Evolutionary conservation across 2,797 vertebrate species (phyloP), one percentile per base, ranked within the genome.

Genomic region (Anas flavirostris): DNA sequence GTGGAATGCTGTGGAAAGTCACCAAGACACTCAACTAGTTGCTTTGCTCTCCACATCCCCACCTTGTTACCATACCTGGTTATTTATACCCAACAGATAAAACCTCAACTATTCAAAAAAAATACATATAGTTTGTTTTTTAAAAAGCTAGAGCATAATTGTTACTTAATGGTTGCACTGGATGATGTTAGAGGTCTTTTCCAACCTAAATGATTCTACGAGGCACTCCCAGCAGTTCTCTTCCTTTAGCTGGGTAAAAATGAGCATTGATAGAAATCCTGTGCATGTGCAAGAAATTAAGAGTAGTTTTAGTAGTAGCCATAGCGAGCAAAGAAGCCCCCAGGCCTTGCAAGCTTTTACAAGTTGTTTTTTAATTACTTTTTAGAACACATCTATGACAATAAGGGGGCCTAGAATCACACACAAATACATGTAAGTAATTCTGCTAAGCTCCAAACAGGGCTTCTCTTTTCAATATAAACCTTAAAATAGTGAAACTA

Each of bases 291-390:
- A 86, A 33, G 28, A 93, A 18, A 75, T 52, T 1, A 25, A 50
- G 22, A 7, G 59, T 59, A 33, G 68, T 86, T 70, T 25, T 66
- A 22, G 6, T 15, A 12, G 9, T 60, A 26, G 12, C 68, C 73
- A 7, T 11, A 58, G 35, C 3, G 44, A 39, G 48, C 43, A 33
- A 10, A 26, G 12, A 58, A 56, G 62, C 41, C n/a, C 55, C 10
- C 28, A 19, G 7, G 3, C 4, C 3, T 0, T 29, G 19, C 9
- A 31, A 81, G 29, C 13, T 53, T 78, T 37, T 16, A 11, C 28
- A 39, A 22, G 48, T 31, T 31, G 14, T 39, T 64, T 78, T 28
- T 52, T 25, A 21, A 43, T 43, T 63, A 29, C 25, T 12, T 64
- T 75, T 29, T 26, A 66, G 9, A 76, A 67, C 23, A 60, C 16